Base-by-base conservation (phyloP, 2,113 vertebrate species). In the Irena cyanogastra region DNA sequence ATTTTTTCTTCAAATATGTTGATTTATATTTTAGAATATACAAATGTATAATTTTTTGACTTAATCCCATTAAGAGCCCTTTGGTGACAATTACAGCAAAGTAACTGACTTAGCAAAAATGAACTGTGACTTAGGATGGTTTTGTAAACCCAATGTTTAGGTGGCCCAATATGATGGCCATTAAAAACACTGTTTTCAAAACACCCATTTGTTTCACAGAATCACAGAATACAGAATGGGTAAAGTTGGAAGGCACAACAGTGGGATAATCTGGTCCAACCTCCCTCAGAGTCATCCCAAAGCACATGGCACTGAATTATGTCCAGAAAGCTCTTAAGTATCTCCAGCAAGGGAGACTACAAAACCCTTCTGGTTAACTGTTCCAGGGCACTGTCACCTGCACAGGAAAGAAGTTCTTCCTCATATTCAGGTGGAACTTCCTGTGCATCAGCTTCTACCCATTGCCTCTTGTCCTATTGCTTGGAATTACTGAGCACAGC, bases 401-500 rank as follows among this genome's bases (percentile, higher is more conserved):
- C 33, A 75, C 20, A 68, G 20, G 13, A 59, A 82, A 37, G 15
- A 65, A 30, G 5, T 22, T 60, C 39, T 53, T 75, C 30, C 24
- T 47, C 39, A n/a, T 15, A 12, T 35, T 60, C 16, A 59, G 13
- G 13, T 65, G 18, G 10, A 74, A 20, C 13, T 39, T 50, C 37
- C 15, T 28, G 28, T 52, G 20, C 60, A 30, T 45, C 39, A 30
- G 5, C 28, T 74, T 81, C 28, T 81, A 13, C 13, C 39, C 9
- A 10, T 3, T 66, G 37, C 10, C 52, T 74, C 44, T 52, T 66
- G 14, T 28, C 23, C 44, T 65, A 2, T 23, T 28, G 44, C 6
- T 59, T 27, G 8, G 27, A 27, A 45, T 10, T 3, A 59, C 19
- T 0, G 0, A 57, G 31, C 7, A 50, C 37, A 72, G 22, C 31